Evolutionary conservation across 2,113 vertebrate species (phyloP), one percentile per base, ranked within the genome.

Genomic region (Poeciliopsis retropinna): DNA sequence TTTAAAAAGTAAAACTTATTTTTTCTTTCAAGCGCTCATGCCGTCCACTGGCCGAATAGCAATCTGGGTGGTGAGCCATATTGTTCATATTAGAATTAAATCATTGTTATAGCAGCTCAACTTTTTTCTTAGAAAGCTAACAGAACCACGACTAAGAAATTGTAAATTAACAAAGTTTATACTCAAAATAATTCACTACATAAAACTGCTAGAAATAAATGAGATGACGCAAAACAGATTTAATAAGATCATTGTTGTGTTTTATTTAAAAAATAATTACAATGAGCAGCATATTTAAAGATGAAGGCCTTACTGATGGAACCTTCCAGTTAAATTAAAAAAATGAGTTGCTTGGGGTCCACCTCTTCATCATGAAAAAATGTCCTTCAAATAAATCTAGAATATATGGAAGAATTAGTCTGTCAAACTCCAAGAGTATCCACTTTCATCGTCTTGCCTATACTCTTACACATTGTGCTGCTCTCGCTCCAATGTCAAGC

Each of bases 251-350:
- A 70, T 62, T 66, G n/a, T 69, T 92, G 87, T 76, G 85, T 87
- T 89, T 83, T 3, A 71, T 85, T 32, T 47, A 29, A 19, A 64
- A 34, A 82, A 80, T 82, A 86, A 57, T 51, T 66, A 76, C 51
- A 72, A 84, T 30, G 72, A 90, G 86, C 90, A 87, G 81, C 88
- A 71, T 69, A 54, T 81, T 75, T 7, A 66, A 57, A 57, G 51
- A 57, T 10, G 22, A n/a, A 44, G 28, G 67, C 25, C 60, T 68
- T 70, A 80, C 62, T 74, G 62, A 32, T 73, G 67, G 60, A 70
- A 73, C 60, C n/a, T 64, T 68, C 79, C 70, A 60, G 34, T 54
- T 57, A 3, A 32, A 44, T 47, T 30, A n/a, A 37, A 83, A 81
- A 72, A 76, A 63, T 15, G 64, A 63, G 64, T 71, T 73, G 63